A percentile compares a stretch with the other conserved stretches of the same genome.
Evolutionary conservation across 2,113 vertebrate genomes (phyloP).

Genomic region (Athene noctua): DNA sequence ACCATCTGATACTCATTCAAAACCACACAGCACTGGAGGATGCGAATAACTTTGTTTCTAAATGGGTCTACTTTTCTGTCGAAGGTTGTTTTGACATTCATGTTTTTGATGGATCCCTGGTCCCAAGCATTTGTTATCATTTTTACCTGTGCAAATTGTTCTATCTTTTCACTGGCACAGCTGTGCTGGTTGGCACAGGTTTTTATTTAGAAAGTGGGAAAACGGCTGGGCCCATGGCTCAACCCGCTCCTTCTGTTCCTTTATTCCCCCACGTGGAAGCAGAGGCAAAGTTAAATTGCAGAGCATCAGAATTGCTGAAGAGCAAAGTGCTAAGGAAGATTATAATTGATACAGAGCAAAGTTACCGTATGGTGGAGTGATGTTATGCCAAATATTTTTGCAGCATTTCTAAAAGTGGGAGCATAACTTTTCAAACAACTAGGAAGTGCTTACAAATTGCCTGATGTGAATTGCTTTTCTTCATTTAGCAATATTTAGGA

Average conservation of each 20-base stretch:
- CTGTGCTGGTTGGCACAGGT: not conserved
- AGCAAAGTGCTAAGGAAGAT: conserved; percentile 36
- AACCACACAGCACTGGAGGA: not conserved
- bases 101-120: not conserved
- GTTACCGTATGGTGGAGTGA: conserved; percentile 21
- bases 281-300: conserved; percentile 2
- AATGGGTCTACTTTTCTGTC: not conserved
- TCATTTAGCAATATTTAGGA: conserved; percentile 34
- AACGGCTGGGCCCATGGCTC: not conserved
- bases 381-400: conserved; percentile 38
- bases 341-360: conserved; percentile 24
- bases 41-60: not conserved
- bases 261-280: not conserved
- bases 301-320: conserved; percentile 5
- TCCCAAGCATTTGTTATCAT: not conserved
- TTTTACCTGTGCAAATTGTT: conserved; percentile 1
- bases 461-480: conserved; percentile 37
- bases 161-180: not conserved
- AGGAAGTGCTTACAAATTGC: conserved; percentile 36
- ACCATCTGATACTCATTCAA: not conserved
- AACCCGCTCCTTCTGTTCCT: not conserved
- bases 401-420: conserved; percentile 22
- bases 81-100: not conserved
- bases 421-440: conserved; percentile 33
- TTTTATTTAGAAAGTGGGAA: conserved; percentile 5